Evolutionary conservation across 2,797 vertebrate genomes (phyloP), one percentile per base, ranked within the genome.

Genomic region (Threskiornis aethiopicus): DNA sequence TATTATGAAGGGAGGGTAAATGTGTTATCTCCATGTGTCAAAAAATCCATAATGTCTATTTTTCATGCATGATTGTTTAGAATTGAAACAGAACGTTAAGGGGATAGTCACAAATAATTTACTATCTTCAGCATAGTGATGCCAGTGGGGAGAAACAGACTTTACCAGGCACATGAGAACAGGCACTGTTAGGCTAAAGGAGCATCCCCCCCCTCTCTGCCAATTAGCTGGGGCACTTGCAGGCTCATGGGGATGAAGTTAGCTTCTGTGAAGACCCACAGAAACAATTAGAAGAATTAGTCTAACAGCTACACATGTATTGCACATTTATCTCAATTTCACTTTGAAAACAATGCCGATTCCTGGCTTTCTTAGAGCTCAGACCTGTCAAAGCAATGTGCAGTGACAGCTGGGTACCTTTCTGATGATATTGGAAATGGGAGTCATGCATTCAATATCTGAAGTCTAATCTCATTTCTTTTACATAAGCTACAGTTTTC

Each of bases 241-340:
- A 7, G 84, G 67, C 89, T 83, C 79, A 9, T 12, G 41, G 80
- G 87, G 85, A 91, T 70, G 15, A 76, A 89, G 79, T 71, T 31
- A 59, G 52, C 83, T 73, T 75, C 94, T 81, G 85, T 41, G 64
- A 78, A 71, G 72, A 86, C 57, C 67, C 91, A 58, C 78, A 87
- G 73, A 87, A 95, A 91, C 91, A 71, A 94, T 90, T 83, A 91
- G 83, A 79, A 89, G 71, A 88, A 92, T 94, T 91, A 90, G 83
- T 61, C 79, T n/a, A 96, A 76, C 57, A 84, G 91, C 58, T 88
- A 81, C 58, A 75, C 62, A 61, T 47, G 22, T 35, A 86, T 14
- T 75, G 70, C 76, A 65, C 83, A 84, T 94, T 91, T 82, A 97
- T 79, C 77, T 94, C 83, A 54, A 76, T 78, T 93, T 94, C 83